Percentiles rank a stretch among this genome's conserved stretches.
phyloP scores from a whole-genome alignment of 2,888 invertebrate species.

The Oscheius sp. region DNA sequence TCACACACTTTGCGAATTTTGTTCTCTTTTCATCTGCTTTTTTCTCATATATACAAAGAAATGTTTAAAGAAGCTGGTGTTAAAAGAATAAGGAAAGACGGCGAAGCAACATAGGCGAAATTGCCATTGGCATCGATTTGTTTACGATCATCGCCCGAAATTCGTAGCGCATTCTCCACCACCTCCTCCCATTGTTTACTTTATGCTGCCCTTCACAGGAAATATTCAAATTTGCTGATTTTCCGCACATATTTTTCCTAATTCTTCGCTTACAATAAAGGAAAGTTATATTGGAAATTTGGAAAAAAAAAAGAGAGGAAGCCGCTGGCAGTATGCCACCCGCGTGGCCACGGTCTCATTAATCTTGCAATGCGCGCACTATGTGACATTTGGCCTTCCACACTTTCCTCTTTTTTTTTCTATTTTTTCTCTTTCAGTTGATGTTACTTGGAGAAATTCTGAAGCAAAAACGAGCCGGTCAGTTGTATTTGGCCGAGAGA shows the following conservation, averaged over 20 bases:
- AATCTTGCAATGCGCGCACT: constrained; percentile 8
- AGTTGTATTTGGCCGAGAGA: not conserved
- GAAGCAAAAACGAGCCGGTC: not conserved
- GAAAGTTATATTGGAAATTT: not conserved
- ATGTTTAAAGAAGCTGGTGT: not conserved
- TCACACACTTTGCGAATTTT: not conserved
- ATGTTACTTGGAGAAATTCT: constrained; percentile 1
- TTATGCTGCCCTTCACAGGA: not conserved
- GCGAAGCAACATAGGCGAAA: not conserved
- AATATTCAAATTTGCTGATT: not conserved
- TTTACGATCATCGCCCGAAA: not conserved
- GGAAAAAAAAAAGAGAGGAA: too few species aligned
- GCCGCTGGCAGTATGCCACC: not conserved
- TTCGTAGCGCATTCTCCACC: not conserved
- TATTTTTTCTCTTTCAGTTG: not conserved
- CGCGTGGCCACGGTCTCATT: not conserved
- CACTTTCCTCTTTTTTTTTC: not conserved
- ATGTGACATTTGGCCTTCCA: constrained; percentile 8
- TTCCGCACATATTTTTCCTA: not conserved
- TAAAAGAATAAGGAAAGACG: not conserved
- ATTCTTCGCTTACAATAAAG: not conserved
- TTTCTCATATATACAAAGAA: not conserved
- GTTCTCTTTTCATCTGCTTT: too few species aligned
- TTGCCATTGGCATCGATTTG: constrained; percentile 6
- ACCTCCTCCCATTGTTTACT: not conserved